Evolutionary conservation across 2,113 vertebrate genomes (phyloP).

Genomic region (Alethe diademata): DNA sequence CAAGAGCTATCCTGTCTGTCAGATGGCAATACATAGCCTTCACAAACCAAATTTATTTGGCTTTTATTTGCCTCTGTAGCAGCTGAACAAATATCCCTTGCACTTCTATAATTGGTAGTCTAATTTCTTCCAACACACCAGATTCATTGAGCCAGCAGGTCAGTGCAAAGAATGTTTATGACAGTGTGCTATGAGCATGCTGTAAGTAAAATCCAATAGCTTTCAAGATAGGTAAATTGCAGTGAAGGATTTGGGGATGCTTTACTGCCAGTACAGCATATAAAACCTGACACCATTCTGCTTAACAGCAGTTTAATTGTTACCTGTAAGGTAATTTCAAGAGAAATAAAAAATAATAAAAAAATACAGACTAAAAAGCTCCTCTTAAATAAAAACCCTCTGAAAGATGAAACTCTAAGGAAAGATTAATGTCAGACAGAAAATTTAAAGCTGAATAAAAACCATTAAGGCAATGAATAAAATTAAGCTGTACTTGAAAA

Average conservation of each 20-base stretch:
- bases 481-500: not conserved
- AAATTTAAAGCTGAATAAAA: not conserved
- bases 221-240: not conserved
- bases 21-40: not conserved
- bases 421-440: not conserved
- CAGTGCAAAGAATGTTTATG: not conserved
- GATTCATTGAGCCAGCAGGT: not conserved
- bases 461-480: not conserved
- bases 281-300: not conserved
- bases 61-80: not conserved
- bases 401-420: not conserved
- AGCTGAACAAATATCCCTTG: conserved; percentile 11
- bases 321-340: not conserved
- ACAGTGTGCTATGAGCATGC: not conserved
- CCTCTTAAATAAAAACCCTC: not conserved
- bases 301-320: not conserved
- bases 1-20: not conserved
- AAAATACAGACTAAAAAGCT: not conserved
- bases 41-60: not conserved
- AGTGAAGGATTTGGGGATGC: not conserved
- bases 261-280: not conserved
- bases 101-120: not conserved
- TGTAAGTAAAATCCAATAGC: not conserved
- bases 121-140: conserved; percentile 12
- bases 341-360: not conserved